Percentiles rank a stretch among this genome's conserved stretches.
phyloP scores from a whole-genome alignment of 2,113 vertebrate species.

The Eclectus roratus region DNA sequence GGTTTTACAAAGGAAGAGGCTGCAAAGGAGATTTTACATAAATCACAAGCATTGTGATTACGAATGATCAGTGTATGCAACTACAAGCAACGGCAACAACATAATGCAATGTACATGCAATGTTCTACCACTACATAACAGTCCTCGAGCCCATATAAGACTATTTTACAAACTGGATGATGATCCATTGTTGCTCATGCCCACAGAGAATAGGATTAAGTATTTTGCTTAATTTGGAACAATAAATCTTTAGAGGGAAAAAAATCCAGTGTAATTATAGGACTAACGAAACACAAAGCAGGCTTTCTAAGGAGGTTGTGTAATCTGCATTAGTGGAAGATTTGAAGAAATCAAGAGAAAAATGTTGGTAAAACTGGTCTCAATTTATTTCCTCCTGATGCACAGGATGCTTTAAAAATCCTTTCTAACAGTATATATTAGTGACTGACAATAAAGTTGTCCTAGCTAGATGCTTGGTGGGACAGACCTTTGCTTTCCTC shows the following conservation, averaged over 20 bases:
- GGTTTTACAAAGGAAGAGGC: background rate
- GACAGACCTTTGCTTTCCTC: background rate
- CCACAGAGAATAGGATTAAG: background rate
- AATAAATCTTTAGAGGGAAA: background rate
- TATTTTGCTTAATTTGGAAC: slow-evolving; percentile 20
- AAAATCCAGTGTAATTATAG: background rate
- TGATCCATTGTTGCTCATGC: background rate
- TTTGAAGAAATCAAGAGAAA: slow-evolving; percentile 21
- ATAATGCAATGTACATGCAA: background rate
- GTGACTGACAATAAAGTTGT: background rate
- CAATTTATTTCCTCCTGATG: background rate
- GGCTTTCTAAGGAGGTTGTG: slow-evolving; percentile 23
- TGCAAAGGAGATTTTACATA: background rate
- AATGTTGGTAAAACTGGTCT: background rate
- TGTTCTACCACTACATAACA: background rate
- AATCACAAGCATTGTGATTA: background rate
- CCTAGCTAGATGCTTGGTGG: background rate
- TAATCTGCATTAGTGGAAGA: background rate
- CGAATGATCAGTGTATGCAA: background rate
- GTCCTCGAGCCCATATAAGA: background rate
- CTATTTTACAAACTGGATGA: background rate
- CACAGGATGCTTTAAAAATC: background rate
- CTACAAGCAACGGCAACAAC: background rate
- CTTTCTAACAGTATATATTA: background rate
- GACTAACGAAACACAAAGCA: slow-evolving; percentile 8